These are phyloP conservation scores for Morus bassanus DNA, from an alignment of 2,797 vertebrate species.

Conservation along the genomic window DNA sequence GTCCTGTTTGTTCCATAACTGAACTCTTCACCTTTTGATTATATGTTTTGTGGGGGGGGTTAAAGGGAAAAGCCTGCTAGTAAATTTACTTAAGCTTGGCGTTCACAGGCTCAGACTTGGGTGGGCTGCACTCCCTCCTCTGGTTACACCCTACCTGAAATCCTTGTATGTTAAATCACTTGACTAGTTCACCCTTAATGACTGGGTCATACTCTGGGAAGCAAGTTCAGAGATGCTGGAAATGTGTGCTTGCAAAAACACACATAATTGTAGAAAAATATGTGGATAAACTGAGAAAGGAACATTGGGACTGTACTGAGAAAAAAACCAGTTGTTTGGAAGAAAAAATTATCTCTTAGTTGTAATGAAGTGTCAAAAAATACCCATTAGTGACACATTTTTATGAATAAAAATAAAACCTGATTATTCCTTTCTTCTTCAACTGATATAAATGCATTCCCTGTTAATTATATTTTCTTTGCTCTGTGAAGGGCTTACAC, in stretches of 20 bases:
- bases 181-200: conserved; percentile 26
- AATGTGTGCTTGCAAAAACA: not conserved
- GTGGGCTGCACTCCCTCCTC: conserved; percentile 58
- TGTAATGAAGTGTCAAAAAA: not conserved
- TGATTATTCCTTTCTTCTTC: not conserved
- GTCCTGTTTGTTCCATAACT: conserved; percentile 59
- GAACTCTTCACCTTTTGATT: conserved; percentile 68
- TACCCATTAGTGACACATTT: not conserved
- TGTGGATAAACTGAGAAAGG: not conserved
- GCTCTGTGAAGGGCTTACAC: not conserved
- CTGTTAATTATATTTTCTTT: not conserved
- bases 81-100: conserved; percentile 37
- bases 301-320: not conserved
- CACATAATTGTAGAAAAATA: not conserved
- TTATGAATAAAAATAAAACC: not conserved
- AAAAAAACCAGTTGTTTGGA: not conserved
- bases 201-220: conserved; percentile 28
- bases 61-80: conserved; percentile 20
- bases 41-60: not conserved
- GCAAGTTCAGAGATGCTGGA: conserved; percentile 19
- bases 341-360: not conserved
- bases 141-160: conserved; percentile 58
- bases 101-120: conserved; percentile 4
- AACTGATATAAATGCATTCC: not conserved
- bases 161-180: conserved; percentile 48